Conservation (phyloP, 2,113 vertebrate species). For the Clarias batrachus region DNA sequence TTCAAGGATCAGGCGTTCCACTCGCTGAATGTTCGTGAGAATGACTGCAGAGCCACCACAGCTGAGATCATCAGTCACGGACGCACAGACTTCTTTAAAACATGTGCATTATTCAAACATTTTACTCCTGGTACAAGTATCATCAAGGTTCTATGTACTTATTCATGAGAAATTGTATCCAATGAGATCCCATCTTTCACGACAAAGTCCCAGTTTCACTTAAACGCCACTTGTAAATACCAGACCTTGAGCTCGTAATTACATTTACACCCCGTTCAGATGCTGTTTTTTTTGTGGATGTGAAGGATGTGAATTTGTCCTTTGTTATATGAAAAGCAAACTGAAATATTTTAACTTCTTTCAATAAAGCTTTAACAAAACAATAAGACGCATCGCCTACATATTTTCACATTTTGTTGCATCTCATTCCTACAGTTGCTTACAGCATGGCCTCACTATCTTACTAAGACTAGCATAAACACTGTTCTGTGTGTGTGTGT, state of each 20-base stretch:
- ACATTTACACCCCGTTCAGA: background rate
- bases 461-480: background rate
- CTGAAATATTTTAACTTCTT: background rate
- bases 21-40: too few species aligned
- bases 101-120: too few species aligned
- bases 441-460: background rate
- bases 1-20: too few species aligned
- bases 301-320: background rate
- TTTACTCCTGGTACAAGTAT: too few species aligned
- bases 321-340: background rate
- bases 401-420: background rate
- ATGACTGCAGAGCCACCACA: too few species aligned
- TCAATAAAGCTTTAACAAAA: background rate
- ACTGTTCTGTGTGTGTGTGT: background rate
- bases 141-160: too few species aligned
- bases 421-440: background rate
- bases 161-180: too few species aligned
- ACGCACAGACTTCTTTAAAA: too few species aligned
- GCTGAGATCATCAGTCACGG: too few species aligned
- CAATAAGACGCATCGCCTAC: background rate
- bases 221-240: too few species aligned
- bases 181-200: too few species aligned
- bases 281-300: background rate
- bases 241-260: background rate
- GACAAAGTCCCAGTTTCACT: too few species aligned